A percentile compares a stretch with the other conserved stretches of the same genome.
Evolutionary conservation across 2,113 vertebrate species (phyloP).

Genomic region (Bungarus multicinctus): DNA sequence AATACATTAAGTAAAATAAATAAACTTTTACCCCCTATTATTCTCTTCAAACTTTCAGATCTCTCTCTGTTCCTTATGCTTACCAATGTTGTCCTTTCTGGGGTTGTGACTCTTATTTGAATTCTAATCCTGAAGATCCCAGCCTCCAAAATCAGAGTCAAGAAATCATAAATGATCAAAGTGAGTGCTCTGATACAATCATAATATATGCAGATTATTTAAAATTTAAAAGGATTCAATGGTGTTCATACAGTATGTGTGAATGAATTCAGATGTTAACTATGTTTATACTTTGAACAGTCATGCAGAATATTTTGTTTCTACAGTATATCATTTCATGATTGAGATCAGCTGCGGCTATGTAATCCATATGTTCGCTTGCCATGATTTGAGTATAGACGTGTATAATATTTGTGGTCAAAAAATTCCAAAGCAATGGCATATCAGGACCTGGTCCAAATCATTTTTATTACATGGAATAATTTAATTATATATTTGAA

Average conservation of each 20-base stretch:
- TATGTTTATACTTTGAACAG: not conserved
- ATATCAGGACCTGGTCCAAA: not conserved
- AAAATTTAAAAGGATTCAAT: not conserved
- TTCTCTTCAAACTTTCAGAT: slow-evolving; percentile 70
- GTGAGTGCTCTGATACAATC: slow-evolving; percentile 44
- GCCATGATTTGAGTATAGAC: not conserved
- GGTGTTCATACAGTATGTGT: not conserved
- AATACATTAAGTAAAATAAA: not conserved
- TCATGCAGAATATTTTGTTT: not conserved
- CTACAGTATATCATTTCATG: not conserved
- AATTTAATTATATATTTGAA: not conserved
- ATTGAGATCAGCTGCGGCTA: not conserved
- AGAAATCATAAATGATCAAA: slow-evolving; percentile 60
- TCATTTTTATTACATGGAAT: not conserved
- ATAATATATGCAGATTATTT: not conserved
- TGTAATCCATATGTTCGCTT: not conserved
- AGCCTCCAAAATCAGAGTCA: slow-evolving; percentile 71
- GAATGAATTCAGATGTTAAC: not conserved
- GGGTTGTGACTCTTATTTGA: slow-evolving; percentile 79
- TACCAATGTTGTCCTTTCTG: slow-evolving; percentile 98
- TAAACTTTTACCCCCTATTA: not conserved
- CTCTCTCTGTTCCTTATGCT: slow-evolving; percentile 92
- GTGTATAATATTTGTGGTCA: not conserved
- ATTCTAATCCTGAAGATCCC: slow-evolving; percentile 71
- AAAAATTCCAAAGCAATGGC: not conserved